These are phyloP conservation scores for Amphiprion clarkii DNA, from an alignment of 2,797 vertebrate species.

Conservation along the genomic window DNA sequence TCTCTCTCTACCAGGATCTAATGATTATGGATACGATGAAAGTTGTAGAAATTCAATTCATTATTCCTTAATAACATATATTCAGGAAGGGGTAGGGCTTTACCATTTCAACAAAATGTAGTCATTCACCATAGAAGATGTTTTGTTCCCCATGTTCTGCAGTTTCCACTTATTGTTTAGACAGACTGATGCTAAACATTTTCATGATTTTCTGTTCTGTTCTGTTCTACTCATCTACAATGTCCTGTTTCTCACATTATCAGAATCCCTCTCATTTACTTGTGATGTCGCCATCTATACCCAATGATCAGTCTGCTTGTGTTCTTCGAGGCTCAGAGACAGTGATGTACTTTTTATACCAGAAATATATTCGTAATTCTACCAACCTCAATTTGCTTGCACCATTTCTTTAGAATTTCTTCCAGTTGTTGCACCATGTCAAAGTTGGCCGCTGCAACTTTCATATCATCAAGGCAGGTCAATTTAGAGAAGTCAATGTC, in stretches of 20 bases:
- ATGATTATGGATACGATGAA: slow-evolving; percentile 19
- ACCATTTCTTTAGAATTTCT: slow-evolving; percentile 86
- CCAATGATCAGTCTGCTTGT: background rate
- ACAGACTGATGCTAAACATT: no score
- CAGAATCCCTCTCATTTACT: background rate
- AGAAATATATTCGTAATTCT: background rate
- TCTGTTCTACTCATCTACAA: background rate
- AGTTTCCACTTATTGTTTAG: no score
- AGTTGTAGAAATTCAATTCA: slow-evolving; percentile 17
- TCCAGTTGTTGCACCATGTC: slow-evolving; percentile 83
- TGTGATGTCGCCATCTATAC: background rate
- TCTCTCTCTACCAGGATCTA: slow-evolving; percentile 87
- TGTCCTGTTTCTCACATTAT: background rate
- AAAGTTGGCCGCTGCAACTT: slow-evolving; percentile 78
- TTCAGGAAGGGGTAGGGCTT: background rate
- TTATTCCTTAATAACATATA: background rate
- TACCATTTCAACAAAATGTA: background rate
- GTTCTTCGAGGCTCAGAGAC: background rate
- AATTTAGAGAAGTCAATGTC: slow-evolving; percentile 82
- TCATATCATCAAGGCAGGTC: slow-evolving; percentile 79
- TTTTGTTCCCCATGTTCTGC: background rate
- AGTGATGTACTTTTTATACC: background rate
- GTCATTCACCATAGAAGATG: background rate
- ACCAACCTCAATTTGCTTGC: slow-evolving; percentile 87
- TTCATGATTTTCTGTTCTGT: background rate